These are phyloP conservation scores for Lynx canadensis DNA, from an alignment of 2,113 vertebrate genomes.

Conservation along the genomic window DNA sequence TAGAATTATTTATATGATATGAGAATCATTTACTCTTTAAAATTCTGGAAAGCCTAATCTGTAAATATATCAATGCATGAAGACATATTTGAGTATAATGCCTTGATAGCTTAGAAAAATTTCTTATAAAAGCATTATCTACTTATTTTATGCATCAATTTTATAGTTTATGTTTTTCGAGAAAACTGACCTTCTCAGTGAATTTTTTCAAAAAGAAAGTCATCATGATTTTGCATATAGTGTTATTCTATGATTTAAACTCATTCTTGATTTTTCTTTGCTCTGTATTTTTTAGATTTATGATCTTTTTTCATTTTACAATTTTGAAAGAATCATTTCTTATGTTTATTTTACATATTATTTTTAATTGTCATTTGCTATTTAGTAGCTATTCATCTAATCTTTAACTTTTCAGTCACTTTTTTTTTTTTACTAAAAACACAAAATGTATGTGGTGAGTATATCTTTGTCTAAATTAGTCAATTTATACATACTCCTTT, in stretches of 20 bases:
- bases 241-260: not conserved
- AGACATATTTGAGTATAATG: not conserved
- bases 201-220: not conserved
- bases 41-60: not conserved
- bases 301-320: not conserved
- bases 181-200: not conserved
- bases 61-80: not conserved
- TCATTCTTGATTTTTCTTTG: not conserved
- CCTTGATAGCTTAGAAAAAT: not conserved
- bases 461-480: not conserved
- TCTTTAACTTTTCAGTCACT: not conserved
- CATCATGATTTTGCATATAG: not conserved
- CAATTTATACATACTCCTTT: not conserved
- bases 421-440: not conserved
- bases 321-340: not conserved
- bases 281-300: not conserved
- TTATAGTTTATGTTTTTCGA: not conserved
- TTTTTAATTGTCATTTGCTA: not conserved
- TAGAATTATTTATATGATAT: not conserved
- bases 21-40: slow-evolving; percentile 2
- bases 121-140: not conserved
- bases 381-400: not conserved
- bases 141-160: not conserved
- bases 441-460: not conserved
- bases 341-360: not conserved